Base-by-base conservation (phyloP, 2,797 vertebrate genomes). In the Tarsius wallacei region DNA sequence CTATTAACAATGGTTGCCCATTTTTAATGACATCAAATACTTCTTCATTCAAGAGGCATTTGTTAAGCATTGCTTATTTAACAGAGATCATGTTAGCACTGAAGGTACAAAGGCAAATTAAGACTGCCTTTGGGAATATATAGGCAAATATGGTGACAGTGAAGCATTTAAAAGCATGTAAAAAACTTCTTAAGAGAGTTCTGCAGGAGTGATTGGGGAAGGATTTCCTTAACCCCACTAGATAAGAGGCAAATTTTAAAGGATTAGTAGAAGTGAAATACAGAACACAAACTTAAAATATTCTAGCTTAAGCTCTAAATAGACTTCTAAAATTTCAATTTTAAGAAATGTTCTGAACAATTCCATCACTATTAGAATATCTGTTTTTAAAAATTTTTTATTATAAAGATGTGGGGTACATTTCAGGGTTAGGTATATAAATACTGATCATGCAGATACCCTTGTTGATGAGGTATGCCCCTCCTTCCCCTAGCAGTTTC, bases 111-210 rank as follows among this genome's bases (percentile, higher is more conserved):
- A 83, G 19, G 51, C 19, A 83, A 80, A 80, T 73, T 24, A 80
- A 70, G 17, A 10, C 14, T 71, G 7, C 17, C 42, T 49, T 5
- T 84, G 31, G 28, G 33, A 7, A 31, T 21, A 53, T 47, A 84
- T 47, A 33, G 83, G 31, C 13, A 59, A 94, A 87, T 10, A 76
- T 2, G 83, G 7, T 77, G 47, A 88, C 84, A 85, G 6, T 8
- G 91, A 78, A 28, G 28, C 6, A 91, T 66, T 74, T 82, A 70
- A 86, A 95, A 87, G 16, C 55, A 71, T 9, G 2, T 59, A 19
- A 91, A 93, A 64, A 21, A 49, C 55, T 33, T 90, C 89, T 49
- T 64, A 10, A 81, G 33, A 90, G 63, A 78, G 87, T 87, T 93
- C n/a, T 76, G 8, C 8, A 78, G 21, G 53, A 78, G 26, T 0